Evolutionary conservation across 92 coral and sea anemone genomes (phyloP), one percentile per base, ranked within the genome.

Genomic region (Isaurus tuberculatus): DNA sequence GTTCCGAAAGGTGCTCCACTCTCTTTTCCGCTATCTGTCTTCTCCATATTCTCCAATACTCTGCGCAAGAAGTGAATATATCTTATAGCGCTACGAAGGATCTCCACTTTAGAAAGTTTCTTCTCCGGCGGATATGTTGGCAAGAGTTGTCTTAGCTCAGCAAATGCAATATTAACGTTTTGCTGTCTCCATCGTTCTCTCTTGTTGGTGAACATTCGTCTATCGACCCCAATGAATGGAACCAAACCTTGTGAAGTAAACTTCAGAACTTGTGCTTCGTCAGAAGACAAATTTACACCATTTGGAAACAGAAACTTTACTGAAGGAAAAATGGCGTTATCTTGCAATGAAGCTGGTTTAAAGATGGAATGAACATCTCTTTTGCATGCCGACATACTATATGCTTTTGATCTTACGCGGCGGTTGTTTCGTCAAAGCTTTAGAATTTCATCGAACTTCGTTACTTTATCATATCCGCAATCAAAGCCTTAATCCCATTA

Each of bases 61-160:
- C 82, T 86, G 65, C 91, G 94, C 80, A 96, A 74, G 84, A 96
- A 96, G 14, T 88, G 90, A 37, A 96, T 96, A 73, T 96, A 96
- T 85, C 90, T 90, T 74, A 92, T 90, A 22, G 96, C 94, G 19
- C 53, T 86, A 27, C 98, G 90, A 43, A 96, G 85, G 72, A 96
- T 92, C 40, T 96, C 98, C 20, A 90, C 92, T 82, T 96, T 96
- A 68, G 99, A 96, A 34, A 96, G 97, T 79, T 96, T 96, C 83
- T 92, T 96, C 31, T 96, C 99, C 46, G 94, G 94, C 11, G 99
- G 99, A 57, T 94, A 91, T 2, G 97, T 94, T n/a, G 99, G 99
- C 20, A 96, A 90, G 2, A 96, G 93, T 86, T 87, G 80, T 25
- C 99, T 85, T 40, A 96, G 81, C 86, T 96, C 99, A 20, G 96